phyloP scores from a whole-genome alignment of 35 echinoderm and acorn worm genomes.

The Patiria miniata region DNA sequence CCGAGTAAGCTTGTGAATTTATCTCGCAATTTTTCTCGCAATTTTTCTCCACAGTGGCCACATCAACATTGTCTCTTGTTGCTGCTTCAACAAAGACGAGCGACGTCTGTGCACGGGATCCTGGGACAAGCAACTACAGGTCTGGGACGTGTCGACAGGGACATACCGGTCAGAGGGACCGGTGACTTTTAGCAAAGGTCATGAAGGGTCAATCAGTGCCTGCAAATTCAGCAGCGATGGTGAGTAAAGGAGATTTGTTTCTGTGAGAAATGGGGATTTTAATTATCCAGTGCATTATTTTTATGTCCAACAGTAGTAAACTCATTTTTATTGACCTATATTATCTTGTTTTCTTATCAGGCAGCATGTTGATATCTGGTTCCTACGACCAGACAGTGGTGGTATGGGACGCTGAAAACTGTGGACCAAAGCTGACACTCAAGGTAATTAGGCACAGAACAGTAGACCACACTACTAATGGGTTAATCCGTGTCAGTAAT shows the following conservation, averaged over 20 bases:
- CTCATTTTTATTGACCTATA: no score
- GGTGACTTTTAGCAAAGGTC: slow-evolving; percentile 84
- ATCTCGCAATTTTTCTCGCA: no score
- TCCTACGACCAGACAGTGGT: slow-evolving; percentile 96
- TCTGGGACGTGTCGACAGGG: slow-evolving; percentile 94
- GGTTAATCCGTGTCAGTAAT: no score
- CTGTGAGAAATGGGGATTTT: not conserved
- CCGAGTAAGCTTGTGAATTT: no score
- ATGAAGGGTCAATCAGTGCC: slow-evolving; percentile 93
- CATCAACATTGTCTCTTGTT: slow-evolving; percentile 92
- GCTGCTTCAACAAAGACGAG: slow-evolving; percentile 90
- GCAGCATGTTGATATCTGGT: slow-evolving; percentile 84
- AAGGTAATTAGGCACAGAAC: no score
- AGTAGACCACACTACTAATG: no score
- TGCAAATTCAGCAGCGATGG: slow-evolving; percentile 90
- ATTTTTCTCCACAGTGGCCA: slow-evolving; percentile 63
- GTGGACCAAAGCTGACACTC: slow-evolving; percentile 81
- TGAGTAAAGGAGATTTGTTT: slow-evolving; percentile 30
- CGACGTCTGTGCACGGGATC: slow-evolving; percentile 87
- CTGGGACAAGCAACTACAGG: slow-evolving; percentile 90
- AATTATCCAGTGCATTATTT: not conserved
- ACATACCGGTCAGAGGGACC: slow-evolving; percentile 85
- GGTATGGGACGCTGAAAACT: slow-evolving; percentile 94
- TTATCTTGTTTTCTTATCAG: slow-evolving; percentile 29
- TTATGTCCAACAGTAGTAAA: not conserved